Conservation (phyloP, 2,797 vertebrate genomes). For the Myotis findleyi region DNA sequence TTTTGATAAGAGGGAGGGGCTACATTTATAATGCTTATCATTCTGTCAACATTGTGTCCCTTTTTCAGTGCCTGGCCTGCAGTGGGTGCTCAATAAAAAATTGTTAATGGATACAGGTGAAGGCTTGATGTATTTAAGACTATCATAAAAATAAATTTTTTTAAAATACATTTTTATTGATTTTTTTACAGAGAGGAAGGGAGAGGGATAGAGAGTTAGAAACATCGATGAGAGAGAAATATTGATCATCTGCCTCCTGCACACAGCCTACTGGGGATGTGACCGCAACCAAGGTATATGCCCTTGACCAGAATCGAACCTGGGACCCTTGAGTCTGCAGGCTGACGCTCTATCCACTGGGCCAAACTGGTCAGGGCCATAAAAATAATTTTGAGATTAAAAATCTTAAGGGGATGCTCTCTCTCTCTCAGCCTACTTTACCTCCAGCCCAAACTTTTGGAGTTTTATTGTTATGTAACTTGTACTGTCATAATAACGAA, state of each 20-base stretch:
- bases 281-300: no score
- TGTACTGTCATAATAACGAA: neutral
- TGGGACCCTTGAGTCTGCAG: no score
- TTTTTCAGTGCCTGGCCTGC: neutral
- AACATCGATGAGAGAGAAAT: no score
- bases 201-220: no score
- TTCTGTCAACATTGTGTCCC: neutral
- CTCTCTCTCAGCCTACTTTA: neutral
- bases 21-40: neutral
- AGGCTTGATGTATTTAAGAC: neutral
- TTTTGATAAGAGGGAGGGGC: neutral
- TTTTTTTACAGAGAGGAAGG: no score
- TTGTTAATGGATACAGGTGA: neutral
- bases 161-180: no score
- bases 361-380: neutral
- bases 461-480: constrained; percentile 44
- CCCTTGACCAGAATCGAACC: no score
- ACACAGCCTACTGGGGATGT: no score
- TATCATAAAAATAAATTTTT: neutral
- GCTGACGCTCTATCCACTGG: no score
- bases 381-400: neutral
- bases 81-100: neutral
- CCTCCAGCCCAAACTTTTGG: neutral
- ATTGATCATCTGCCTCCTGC: no score
- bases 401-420: neutral